Base-by-base conservation (phyloP, 2,888 invertebrate species). In the Meghimatium bilineatum region DNA sequence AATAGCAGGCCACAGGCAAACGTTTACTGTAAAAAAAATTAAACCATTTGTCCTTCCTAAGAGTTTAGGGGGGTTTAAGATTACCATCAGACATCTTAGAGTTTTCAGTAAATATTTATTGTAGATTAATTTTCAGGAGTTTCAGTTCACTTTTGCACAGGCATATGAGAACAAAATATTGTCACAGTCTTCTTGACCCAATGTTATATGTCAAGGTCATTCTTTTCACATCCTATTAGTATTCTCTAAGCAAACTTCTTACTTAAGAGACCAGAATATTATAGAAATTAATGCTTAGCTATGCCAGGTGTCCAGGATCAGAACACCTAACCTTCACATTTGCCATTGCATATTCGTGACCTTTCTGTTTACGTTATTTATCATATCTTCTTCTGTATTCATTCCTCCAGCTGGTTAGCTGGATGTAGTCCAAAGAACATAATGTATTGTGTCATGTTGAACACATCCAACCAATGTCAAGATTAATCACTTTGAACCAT, bases 21-120 rank as follows among this genome's bases (percentile, higher is more conserved):
- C 67, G 29, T 66, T 29, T 10, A 49, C 38, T 60, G 63, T 44
- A 67, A 78, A 78, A n/a, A n/a, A 78, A 44, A 67, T 78, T 44
- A 78, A 78, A 78, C 78, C 67, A 6, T 66, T 29, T 67, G 78
- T 67, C 66, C 78, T 78, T 78, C 78, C 12, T n/a, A n/a, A n/a
- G n/a, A n/a, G n/a, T n/a, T n/a, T 44, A 32, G 49, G 29, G 29
- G 14, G 66, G 38, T 38, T 38, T 14, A 38, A 67, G 78, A 44
- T 66, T 38, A 44, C 67, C 10, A 67, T 8, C n/a, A 26, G 38
- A 20, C 78, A 44, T 67, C 38, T 29, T 38, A 66, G 32, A 38
- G 66, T 78, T 34, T 20, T 78, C 10, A 29, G 66, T 44, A 38
- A 78, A 78, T 66, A 78, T 44, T 44, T 66, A 17, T 38, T 29